phyloP scores from a whole-genome alignment of 2,797 vertebrate species.

The Pteropus rufus region DNA sequence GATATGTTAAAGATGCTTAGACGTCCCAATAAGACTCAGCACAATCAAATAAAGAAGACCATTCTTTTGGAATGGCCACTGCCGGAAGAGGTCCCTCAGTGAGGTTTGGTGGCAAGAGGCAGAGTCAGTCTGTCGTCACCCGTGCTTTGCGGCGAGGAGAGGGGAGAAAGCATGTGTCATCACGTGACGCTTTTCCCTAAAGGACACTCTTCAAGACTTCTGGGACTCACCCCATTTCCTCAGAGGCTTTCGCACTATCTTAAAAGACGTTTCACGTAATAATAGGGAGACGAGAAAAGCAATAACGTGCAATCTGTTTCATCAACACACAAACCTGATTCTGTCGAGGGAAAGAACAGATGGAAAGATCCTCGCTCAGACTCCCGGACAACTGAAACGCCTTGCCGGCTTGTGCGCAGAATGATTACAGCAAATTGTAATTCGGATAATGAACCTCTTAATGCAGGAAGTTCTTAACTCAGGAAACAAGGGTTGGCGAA shows the following conservation, averaged over 20 bases:
- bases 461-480: constrained; percentile 14
- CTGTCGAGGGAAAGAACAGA: neutral
- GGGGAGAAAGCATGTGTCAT: accelerated
- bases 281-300: neutral
- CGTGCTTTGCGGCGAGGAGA: neutral
- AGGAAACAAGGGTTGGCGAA: constrained; percentile 14
- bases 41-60: neutral
- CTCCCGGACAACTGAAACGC: neutral
- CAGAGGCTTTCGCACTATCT: neutral
- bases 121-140: no score
- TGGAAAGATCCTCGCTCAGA: neutral
- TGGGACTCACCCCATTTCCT: neutral
- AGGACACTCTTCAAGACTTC: neutral
- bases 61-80: neutral
- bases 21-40: neutral
- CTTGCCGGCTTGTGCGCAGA: neutral
- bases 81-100: neutral
- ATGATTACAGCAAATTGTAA: neutral
- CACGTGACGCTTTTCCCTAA: neutral
- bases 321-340: neutral
- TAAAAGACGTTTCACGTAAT: neutral
- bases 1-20: neutral
- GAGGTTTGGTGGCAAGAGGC: neutral
- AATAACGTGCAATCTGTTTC: neutral
- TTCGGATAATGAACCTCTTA: constrained; percentile 10